Conservation (phyloP, 2,797 vertebrate species). For the Acipenser ruthenus region DNA sequence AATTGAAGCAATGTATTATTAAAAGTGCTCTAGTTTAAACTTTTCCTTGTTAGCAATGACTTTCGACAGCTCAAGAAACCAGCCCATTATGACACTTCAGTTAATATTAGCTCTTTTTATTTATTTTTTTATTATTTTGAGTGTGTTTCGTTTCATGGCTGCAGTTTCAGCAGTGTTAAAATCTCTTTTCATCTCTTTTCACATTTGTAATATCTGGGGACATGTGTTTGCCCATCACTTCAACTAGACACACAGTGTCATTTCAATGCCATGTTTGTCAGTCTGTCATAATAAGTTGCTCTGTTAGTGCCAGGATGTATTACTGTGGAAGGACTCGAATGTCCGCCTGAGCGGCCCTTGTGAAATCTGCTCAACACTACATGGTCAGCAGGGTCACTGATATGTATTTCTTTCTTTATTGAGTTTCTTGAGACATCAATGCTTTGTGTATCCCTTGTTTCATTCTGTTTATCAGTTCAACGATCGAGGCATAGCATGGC, state of each 20-base stretch:
- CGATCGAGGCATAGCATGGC: too few species aligned
- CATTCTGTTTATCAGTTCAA: too few species aligned
- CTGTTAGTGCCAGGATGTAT: conserved; percentile 3
- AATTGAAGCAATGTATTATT: conserved; percentile 6
- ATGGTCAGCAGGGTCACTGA: neutral
- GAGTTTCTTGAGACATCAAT: neutral
- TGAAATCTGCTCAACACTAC: conserved; percentile 5
- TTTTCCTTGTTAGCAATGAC: neutral
- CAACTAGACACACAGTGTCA: neutral
- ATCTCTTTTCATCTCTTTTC: too few species aligned
- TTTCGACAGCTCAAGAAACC: neutral
- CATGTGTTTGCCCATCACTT: too few species aligned
- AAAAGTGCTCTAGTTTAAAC: conserved; percentile 3
- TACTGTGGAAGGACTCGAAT: neutral
- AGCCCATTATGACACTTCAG: neutral
- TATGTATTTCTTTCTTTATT: neutral
- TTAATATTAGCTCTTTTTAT: too few species aligned
- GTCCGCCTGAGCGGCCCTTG: neutral
- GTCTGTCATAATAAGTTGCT: neutral
- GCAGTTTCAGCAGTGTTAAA: too few species aligned
- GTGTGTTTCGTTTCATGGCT: too few species aligned
- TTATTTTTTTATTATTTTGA: too few species aligned
- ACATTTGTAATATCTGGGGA: too few species aligned
- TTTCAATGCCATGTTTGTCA: conserved; percentile 2
- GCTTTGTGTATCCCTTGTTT: neutral